Base-by-base conservation (phyloP, 1,140 invertebrate species). In the Steinernema khuongi region DNA sequence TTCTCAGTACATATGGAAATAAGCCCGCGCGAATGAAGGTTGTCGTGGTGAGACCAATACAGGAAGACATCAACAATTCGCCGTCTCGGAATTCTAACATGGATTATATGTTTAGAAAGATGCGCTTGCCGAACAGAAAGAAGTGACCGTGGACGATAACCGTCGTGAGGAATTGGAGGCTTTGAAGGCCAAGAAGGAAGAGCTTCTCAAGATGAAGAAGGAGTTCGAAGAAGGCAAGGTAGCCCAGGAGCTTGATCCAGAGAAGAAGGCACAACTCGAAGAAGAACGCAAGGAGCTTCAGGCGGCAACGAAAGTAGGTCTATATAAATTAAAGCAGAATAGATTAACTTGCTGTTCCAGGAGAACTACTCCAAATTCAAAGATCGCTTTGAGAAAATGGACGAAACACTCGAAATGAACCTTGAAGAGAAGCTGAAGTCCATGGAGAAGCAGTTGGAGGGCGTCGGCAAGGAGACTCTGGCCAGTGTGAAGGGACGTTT, bases 381-480 rank as follows among this genome's bases (percentile, higher is more conserved):
- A 68, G 71, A 79, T n/a, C 76, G 73, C 22, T 78, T 78, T 50
- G 77, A 78, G 43, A 77, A 78, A 33, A 73, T 78, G 18, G 76
- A 74, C 22, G 60, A 72, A 1, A 79, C 75, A n/a, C 50, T 79
- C 67, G 77, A 68, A 26, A 73, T 74, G 70, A 79, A 78, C 33
- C 50, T 79, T 26, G 76, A 79, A 70, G 77, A 79, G 29, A 74
- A 74, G 26, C 67, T 77, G 74, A 77, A 77, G 67, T 72, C 69
- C 41, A 76, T 76, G 70, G 77, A 77, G 70, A 75, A 69, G 31
- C 73, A 77, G 43, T 36, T 79, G 11, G 60, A 41, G 75, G 80
- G 82, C 69, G 71, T 84, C 29, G 82, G 82, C 44, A 82, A 84
- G 31, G 82, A 82, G 60, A 80, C 79, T 18, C 44, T 82, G 41